Evolutionary conservation across 2,797 vertebrate genomes (phyloP).

Genomic region (Sebastes oblongus): DNA sequence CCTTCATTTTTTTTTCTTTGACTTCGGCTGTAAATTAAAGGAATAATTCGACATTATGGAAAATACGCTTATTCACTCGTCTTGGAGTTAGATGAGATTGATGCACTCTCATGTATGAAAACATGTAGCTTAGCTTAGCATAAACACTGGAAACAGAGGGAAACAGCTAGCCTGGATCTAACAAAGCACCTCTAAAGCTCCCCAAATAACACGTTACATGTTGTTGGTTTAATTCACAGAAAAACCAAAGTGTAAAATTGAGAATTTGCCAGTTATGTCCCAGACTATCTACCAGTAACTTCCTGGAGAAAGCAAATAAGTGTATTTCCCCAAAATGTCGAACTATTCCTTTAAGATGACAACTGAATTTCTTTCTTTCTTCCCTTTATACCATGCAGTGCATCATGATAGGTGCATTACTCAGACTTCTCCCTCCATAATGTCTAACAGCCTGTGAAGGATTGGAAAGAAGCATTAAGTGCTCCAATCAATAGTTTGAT

Average conservation of each 20-base stretch:
- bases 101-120: background rate
- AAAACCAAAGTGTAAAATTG: background rate
- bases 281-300: background rate
- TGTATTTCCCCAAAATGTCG: background rate
- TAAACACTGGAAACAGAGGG: background rate
- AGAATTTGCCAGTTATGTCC: too few relatives aligned
- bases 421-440: conserved; percentile 37
- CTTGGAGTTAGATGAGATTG: background rate
- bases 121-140: background rate
- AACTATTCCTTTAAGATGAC: background rate
- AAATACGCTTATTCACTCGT: background rate
- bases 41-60: background rate
- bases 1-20: background rate
- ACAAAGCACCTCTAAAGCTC: too few relatives aligned
- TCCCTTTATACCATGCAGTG: background rate
- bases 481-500: conserved; percentile 46
- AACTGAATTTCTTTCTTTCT: background rate
- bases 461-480: conserved; percentile 40
- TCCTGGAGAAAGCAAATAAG: background rate
- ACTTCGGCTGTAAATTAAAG: background rate
- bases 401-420: conserved; percentile 12
- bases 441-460: conserved; percentile 32
- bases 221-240: too few relatives aligned
- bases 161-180: too few relatives aligned
- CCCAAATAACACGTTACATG: too few relatives aligned